These are phyloP conservation scores for Xanthostigma xanthostigma DNA, from an alignment of 2,888 invertebrate species.

Conservation along the genomic window DNA sequence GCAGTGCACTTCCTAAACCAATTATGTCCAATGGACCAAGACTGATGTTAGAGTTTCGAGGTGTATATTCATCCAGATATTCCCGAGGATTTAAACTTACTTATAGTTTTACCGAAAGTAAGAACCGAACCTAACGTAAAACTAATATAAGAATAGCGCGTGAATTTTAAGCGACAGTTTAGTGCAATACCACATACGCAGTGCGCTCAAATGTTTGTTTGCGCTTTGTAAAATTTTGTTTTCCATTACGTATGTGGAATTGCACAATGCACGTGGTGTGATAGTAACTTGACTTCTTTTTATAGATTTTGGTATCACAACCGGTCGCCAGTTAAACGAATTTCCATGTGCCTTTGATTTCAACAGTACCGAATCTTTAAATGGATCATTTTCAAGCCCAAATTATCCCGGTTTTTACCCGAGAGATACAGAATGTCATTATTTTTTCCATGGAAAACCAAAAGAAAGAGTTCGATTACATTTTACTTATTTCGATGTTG, in stretches of 20 bases:
- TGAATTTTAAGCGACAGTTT: too few relatives aligned
- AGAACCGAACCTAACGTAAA: constrained; percentile 25
- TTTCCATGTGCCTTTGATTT: constrained; percentile 79
- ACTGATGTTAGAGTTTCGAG: constrained; percentile 73
- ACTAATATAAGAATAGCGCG: too few relatives aligned
- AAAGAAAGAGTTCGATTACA: constrained; percentile 69
- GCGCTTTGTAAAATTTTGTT: too few relatives aligned
- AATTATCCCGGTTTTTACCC: constrained; percentile 87
- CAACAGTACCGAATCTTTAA: constrained; percentile 65
- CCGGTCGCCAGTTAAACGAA: constrained; percentile 60
- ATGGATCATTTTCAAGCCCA: constrained; percentile 74
- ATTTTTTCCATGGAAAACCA: constrained; percentile 70
- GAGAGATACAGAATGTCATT: constrained; percentile 79
- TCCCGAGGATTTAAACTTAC: constrained; percentile 78
- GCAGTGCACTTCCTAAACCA: constrained; percentile 64
- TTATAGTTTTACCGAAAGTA: constrained; percentile 82
- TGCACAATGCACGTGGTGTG: too few relatives aligned
- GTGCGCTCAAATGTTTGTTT: too few relatives aligned
- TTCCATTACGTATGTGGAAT: too few relatives aligned
- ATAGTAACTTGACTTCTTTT: constrained; percentile 17
- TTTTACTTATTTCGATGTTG: constrained; percentile 86
- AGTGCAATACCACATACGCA: too few relatives aligned
- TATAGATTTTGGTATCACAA: constrained; percentile 77
- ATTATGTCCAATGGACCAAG: constrained; percentile 87
- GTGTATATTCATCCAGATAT: constrained; percentile 59